Evolutionary conservation across 2,113 vertebrate genomes (phyloP), one percentile per base, ranked within the genome.

Genomic region (Calidris pygmaea): DNA sequence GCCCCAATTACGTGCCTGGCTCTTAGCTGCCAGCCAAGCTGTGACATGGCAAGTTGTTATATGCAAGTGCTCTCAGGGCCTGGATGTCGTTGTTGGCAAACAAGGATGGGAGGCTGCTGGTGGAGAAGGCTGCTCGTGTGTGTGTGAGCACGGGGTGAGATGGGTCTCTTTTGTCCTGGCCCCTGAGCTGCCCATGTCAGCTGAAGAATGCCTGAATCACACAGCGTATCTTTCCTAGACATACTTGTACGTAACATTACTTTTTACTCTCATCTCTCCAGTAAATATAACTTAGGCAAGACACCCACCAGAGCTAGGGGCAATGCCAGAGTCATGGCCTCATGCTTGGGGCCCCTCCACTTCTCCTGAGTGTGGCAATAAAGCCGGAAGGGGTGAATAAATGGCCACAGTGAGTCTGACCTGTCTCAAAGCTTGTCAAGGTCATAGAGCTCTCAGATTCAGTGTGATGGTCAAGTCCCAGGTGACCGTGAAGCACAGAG

Each of bases 21-120:
- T 95, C 34, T 82, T 85, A 84, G 66, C 93, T 91, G 81, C 60
- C 94, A 97, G 84, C 84, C 91, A 94, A 89, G 58, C 74, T 95
- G 89, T 89, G 81, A 95, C 84, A 73, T 48, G 89, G 39, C 39
- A 85, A 63, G 60, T 89, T 82, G 68, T 88, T 91, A 53, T 1
- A 82, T 53, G 72, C 85, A 84, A 90, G 83, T 24, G 74, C 30
- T 84, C 78, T 63, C 4, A 0, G 45, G 89, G 67, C 43, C 79
- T 80, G 59, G 50, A 73, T 84, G 73, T 55, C 12, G 0, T 7
- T 96, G 63, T 63, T 77, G 76, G 79, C 89, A 95, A 92, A 93
- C 65, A 84, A 67, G 37, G 72, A 29, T 6, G 47, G 71, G 45
- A 83, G n/a, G 76, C 75, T 79, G 76, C 63, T 73, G 30, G 32